Conservation (phyloP, 2,113 vertebrate genomes). For the Epinephelus cyanopodus region DNA sequence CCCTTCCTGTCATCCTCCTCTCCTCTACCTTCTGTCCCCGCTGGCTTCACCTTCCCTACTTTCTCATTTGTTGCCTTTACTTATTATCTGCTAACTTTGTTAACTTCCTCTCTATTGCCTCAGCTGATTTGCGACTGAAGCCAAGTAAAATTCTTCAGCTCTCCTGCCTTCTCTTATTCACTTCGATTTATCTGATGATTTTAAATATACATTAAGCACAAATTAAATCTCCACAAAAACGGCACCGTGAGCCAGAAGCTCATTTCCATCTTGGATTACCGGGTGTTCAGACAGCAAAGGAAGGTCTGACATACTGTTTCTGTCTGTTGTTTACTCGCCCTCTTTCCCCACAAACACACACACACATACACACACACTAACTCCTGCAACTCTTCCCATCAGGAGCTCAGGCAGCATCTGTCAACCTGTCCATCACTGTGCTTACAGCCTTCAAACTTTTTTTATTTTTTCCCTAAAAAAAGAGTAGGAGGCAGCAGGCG, state of each 20-base stretch:
- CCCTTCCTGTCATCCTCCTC: conserved; percentile 5
- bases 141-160: not conserved
- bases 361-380: not conserved
- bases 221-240: conserved; percentile 14
- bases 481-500: conserved; percentile 30
- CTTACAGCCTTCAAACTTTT: conserved; percentile 29
- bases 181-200: not conserved
- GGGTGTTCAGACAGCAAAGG: conserved; percentile 47
- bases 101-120: not conserved
- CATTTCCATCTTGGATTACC: conserved; percentile 36
- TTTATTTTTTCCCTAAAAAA: conserved; percentile 6
- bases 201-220: conserved; percentile 11
- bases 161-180: not conserved
- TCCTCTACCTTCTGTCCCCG: not conserved
- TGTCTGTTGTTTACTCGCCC: conserved; percentile 58
- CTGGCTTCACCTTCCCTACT: conserved; percentile 25
- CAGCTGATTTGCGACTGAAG: not conserved
- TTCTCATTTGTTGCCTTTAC: conserved; percentile 2
- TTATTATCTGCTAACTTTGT: not conserved
- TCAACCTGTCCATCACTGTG: conserved; percentile 64
- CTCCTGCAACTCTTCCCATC: conserved; percentile 54
- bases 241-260: conserved; percentile 10
- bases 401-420: conserved; percentile 65
- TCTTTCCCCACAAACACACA: conserved; percentile 16
- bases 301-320: conserved; percentile 56